Conservation (phyloP, 2,888 invertebrate species). For the Herminia tarsipennalis region DNA sequence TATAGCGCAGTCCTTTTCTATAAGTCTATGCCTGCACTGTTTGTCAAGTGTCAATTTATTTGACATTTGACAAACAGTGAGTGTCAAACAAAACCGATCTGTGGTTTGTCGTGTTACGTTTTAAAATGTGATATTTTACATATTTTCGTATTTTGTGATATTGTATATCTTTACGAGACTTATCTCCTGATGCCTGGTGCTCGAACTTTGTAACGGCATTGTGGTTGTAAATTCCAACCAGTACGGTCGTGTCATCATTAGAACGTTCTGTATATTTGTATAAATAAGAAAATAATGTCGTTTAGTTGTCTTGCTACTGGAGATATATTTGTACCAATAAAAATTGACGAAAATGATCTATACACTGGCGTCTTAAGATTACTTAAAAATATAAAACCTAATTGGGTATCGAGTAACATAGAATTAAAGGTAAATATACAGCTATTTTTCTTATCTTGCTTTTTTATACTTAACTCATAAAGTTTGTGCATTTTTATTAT, state of each 20-base stretch:
- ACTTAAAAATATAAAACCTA: slow-evolving; percentile 88
- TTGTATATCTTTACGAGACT: no score
- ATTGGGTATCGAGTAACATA: slow-evolving; percentile 88
- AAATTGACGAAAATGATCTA: slow-evolving; percentile 88
- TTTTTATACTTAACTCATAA: no score
- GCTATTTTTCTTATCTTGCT: not conserved
- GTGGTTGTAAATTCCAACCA: not conserved
- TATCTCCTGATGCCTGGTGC: no score
- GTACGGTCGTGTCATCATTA: not conserved
- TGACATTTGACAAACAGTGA: no score
- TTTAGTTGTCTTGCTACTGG: slow-evolving; percentile 60
- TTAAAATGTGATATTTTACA: no score
- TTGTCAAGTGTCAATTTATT: no score
- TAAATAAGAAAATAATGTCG: slow-evolving; percentile 54
- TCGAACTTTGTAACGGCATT: not conserved
- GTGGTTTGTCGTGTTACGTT: no score
- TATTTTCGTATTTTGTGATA: no score
- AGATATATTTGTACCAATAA: slow-evolving; percentile 84
- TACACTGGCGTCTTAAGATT: slow-evolving; percentile 88
- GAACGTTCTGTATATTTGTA: not conserved
- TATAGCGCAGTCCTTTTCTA: no score
- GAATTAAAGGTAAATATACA: slow-evolving; percentile 88
- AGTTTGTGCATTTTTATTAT: no score
- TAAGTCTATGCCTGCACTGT: no score
- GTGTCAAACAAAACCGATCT: no score